phyloP scores from a whole-genome alignment of 1,140 invertebrate genomes.

The Drosophila novamexicana region DNA sequence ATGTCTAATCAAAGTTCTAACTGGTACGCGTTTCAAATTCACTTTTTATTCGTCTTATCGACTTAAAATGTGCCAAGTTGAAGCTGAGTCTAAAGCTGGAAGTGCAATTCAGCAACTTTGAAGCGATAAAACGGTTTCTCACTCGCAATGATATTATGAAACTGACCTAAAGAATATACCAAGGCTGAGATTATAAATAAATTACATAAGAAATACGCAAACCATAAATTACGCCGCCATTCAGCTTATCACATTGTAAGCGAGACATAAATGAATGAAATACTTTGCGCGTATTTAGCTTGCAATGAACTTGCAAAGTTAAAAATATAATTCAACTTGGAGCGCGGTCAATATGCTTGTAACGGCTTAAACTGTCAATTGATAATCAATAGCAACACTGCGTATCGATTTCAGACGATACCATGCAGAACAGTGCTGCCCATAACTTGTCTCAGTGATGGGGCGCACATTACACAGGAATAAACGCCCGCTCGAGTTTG shows the following conservation, averaged over 20 bases:
- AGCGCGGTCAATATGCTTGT: conserved; percentile 13
- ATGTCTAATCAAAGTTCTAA: conserved; percentile 42
- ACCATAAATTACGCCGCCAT: conserved; percentile 46
- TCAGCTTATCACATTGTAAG: conserved; percentile 31
- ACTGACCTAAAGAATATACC: conserved; percentile 35
- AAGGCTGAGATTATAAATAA: conserved; percentile 29
- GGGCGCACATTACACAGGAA: neutral
- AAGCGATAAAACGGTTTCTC: conserved; percentile 42
- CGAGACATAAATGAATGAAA: conserved; percentile 25
- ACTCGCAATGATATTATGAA: conserved; percentile 41
- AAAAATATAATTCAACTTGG: neutral
- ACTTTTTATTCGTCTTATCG: conserved; percentile 59
- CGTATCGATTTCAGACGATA: conserved; percentile 25
- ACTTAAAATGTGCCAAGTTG: conserved; percentile 60
- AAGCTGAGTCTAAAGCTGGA: conserved; percentile 20
- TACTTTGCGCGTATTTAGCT: conserved; percentile 8
- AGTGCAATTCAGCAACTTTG: conserved; percentile 34
- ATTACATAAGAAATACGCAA: conserved; percentile 26
- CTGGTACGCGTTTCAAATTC: conserved; percentile 40
- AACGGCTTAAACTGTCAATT: conserved; percentile 39
- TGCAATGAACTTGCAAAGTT: conserved; percentile 46
- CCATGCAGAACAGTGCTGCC: conserved; percentile 19
- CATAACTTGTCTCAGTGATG: neutral
- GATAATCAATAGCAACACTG: conserved; percentile 6
- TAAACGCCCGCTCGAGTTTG: neutral